Percentiles rank a stretch among this genome's conserved stretches.
These are phyloP conservation scores for Ptychobarbus kaznakovi DNA, from an alignment of 2,797 vertebrate species.

Conservation along the genomic window DNA sequence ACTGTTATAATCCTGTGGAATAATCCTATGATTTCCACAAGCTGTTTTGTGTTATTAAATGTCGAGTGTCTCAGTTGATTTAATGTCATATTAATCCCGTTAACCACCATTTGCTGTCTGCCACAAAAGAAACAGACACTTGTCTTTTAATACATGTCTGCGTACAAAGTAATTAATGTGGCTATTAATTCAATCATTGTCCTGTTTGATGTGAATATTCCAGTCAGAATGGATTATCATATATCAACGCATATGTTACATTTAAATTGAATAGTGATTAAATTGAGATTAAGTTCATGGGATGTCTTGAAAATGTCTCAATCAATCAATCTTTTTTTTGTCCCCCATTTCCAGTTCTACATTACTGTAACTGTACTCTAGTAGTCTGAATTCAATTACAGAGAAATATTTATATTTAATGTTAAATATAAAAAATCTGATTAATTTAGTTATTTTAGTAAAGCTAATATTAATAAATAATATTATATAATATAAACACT, in stretches of 20 bases:
- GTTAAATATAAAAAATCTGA: not conserved
- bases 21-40: slow-evolving; percentile 83
- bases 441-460: not conserved
- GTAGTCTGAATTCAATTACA: not conserved
- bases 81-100: slow-evolving; percentile 79
- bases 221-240: slow-evolving; percentile 41
- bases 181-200: slow-evolving; percentile 43
- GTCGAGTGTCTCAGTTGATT: slow-evolving; percentile 79
- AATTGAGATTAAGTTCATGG: slow-evolving; percentile 42
- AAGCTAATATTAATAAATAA: not conserved
- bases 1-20: slow-evolving; percentile 80
- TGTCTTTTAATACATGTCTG: slow-evolving; percentile 42
- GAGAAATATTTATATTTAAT: slow-evolving; percentile 4
- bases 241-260: slow-evolving; percentile 36
- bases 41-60: slow-evolving; percentile 80
- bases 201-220: slow-evolving; percentile 31
- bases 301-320: not conserved
- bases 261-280: slow-evolving; percentile 16
- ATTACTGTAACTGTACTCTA: not conserved
- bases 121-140: slow-evolving; percentile 43
- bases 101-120: slow-evolving; percentile 76
- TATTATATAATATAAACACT: not conserved
- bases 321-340: not conserved
- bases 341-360: not conserved
- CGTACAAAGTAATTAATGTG: slow-evolving; percentile 33